Evolutionary conservation across 64 coral and sea anemone genomes (phyloP).

Genomic region (Montipora efflorescens): DNA sequence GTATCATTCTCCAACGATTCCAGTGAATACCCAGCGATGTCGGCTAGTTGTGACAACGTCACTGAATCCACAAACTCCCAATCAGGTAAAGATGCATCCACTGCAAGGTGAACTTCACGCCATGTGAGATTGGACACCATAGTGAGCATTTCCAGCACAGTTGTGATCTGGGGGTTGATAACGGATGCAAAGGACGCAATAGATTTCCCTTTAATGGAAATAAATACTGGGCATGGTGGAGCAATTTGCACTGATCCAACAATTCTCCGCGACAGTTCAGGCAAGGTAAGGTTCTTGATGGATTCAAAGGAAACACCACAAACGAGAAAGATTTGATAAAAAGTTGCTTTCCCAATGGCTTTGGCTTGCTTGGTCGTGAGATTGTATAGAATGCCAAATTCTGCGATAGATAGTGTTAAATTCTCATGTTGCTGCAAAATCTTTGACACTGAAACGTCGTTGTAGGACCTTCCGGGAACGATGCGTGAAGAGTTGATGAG

Average conservation of each 20-base stretch:
- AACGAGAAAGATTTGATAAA: constrained; percentile 55
- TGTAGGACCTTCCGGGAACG: not conserved
- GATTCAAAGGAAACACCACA: constrained; percentile 49
- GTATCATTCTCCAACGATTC: constrained; percentile 33
- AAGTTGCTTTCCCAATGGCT: constrained; percentile 51
- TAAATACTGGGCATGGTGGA: constrained; percentile 49
- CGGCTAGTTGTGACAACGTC: constrained; percentile 32
- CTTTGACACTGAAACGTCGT: not conserved
- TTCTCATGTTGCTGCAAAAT: constrained; percentile 18
- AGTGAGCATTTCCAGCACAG: constrained; percentile 61
- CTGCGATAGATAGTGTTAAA: constrained; percentile 16
- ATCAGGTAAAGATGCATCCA: constrained; percentile 24
- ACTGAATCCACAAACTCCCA: constrained; percentile 81
- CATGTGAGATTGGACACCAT: constrained; percentile 10
- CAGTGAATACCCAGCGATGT: constrained; percentile 12
- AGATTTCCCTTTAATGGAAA: constrained; percentile 65
- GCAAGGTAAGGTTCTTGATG: constrained; percentile 29
- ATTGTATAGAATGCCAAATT: constrained; percentile 81
- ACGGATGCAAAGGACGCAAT: constrained; percentile 38
- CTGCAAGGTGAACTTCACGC: constrained; percentile 25
- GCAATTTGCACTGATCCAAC: constrained; percentile 8
- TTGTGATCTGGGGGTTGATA: constrained; percentile 18
- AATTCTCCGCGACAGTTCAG: constrained; percentile 32
- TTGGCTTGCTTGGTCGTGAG: constrained; percentile 55
- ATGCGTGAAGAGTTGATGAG: constrained; percentile 38